A percentile compares a stretch with the other conserved stretches of the same genome.
Conservation (phyloP, 2,113 vertebrate species). For the Rhinogobius similis region DNA sequence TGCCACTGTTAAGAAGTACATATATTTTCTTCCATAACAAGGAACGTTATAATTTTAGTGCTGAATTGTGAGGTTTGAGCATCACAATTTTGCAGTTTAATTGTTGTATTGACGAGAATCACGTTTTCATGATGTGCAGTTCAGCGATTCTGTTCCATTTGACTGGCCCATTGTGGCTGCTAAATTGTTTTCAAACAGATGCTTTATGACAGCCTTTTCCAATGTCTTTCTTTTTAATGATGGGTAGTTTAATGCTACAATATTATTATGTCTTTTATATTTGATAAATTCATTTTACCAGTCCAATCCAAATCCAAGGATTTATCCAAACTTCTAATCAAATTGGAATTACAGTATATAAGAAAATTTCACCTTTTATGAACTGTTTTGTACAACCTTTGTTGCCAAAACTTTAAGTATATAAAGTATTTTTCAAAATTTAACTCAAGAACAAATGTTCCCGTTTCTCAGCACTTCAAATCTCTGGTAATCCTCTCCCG, state of each 20-base stretch:
- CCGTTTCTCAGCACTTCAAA: slow-evolving; percentile 46
- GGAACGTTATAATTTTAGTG: too few relatives aligned
- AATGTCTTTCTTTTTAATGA: too few relatives aligned
- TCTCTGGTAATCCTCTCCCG: slow-evolving; percentile 22
- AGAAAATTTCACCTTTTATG: background rate
- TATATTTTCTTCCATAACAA: too few relatives aligned
- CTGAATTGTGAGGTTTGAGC: too few relatives aligned
- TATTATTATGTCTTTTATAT: too few relatives aligned
- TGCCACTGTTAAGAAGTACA: background rate
- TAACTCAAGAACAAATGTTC: slow-evolving; percentile 74
- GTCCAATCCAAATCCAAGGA: too few relatives aligned
- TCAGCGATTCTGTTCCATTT: too few relatives aligned
- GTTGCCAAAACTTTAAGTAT: background rate
- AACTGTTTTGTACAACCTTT: background rate
- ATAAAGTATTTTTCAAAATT: slow-evolving; percentile 4
- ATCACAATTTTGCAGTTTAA: too few relatives aligned
- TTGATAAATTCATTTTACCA: too few relatives aligned
- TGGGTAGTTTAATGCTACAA: slow-evolving; percentile 7
- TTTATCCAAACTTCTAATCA: background rate
- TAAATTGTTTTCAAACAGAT: slow-evolving; percentile 40
- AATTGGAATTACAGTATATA: background rate
- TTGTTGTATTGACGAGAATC: too few relatives aligned
- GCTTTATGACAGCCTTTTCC: slow-evolving; percentile 60
- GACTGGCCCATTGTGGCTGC: too few relatives aligned
- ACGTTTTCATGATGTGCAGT: too few relatives aligned